Percentiles rank a stretch among this genome's conserved stretches.
phyloP scores from a whole-genome alignment of 2,113 vertebrate species.

The Gracilinanus agilis region DNA sequence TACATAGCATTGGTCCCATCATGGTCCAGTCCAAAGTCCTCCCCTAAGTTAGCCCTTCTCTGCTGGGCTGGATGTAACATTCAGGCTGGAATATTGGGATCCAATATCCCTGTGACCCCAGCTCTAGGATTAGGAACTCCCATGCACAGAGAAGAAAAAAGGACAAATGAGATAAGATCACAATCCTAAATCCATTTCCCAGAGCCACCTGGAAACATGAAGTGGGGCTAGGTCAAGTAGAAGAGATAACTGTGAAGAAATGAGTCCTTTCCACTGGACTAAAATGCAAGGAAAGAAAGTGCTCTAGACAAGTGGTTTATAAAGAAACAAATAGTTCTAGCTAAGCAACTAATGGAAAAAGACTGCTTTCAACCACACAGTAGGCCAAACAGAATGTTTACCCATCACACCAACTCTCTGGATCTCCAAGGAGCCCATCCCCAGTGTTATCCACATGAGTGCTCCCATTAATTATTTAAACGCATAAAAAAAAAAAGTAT shows the following conservation, averaged over 20 bases:
- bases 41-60: neutral
- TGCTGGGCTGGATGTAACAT: neutral
- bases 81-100: neutral
- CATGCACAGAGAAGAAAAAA: neutral
- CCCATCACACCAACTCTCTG: neutral
- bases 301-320: neutral
- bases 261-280: neutral
- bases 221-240: neutral
- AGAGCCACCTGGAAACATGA: neutral
- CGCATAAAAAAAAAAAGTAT: neutral
- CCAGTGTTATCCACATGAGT: neutral
- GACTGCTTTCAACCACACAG: neutral
- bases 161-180: neutral
- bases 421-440: neutral
- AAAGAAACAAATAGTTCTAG: neutral
- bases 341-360: neutral
- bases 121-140: neutral
- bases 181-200: neutral
- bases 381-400: neutral
- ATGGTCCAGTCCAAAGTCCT: neutral
- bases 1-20: neutral
- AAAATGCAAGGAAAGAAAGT: neutral
- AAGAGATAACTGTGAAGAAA: neutral
- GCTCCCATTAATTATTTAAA: neutral
- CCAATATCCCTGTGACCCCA: neutral